A percentile compares a stretch with the other conserved stretches of the same genome.
Conservation (phyloP, 2,797 vertebrate species). For the Notolabrus celidotus region DNA sequence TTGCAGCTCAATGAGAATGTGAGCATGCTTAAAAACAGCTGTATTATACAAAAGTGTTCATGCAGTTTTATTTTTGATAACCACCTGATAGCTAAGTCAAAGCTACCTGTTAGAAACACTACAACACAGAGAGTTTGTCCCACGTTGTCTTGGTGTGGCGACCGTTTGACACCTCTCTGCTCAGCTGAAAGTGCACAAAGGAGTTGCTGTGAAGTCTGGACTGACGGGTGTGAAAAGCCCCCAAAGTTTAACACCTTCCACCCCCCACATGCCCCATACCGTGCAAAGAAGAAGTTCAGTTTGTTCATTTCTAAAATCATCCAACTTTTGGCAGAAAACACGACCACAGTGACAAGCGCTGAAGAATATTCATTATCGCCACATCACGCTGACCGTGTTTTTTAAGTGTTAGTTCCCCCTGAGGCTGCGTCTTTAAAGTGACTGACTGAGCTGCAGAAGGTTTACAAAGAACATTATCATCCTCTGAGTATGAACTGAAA, state of each 20-base stretch:
- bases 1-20: too few species aligned
- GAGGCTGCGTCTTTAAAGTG: background rate
- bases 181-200: slow-evolving; percentile 22
- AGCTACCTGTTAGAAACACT: background rate
- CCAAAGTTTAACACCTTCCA: slow-evolving; percentile 20
- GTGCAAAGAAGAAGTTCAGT: slow-evolving; percentile 6
- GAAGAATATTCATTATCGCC: background rate
- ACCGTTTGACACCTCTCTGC: slow-evolving; percentile 64
- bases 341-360: background rate
- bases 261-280: background rate
- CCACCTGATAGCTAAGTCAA: background rate
- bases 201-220: background rate
- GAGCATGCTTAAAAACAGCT: too few species aligned
- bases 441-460: too few species aligned
- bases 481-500: slow-evolving; percentile 9
- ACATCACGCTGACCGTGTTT: background rate
- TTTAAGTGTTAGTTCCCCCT: background rate
- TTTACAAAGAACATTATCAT: too few species aligned
- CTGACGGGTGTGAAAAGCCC: slow-evolving; percentile 57
- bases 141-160: slow-evolving; percentile 21
- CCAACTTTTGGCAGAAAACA: background rate
- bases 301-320: slow-evolving; percentile 2
- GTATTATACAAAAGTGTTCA: too few species aligned
- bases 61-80: too few species aligned
- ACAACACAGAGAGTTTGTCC: background rate